These are phyloP conservation scores for Dasysyrphus albostriatus DNA, from an alignment of 2,888 invertebrate species.

Conservation along the genomic window DNA sequence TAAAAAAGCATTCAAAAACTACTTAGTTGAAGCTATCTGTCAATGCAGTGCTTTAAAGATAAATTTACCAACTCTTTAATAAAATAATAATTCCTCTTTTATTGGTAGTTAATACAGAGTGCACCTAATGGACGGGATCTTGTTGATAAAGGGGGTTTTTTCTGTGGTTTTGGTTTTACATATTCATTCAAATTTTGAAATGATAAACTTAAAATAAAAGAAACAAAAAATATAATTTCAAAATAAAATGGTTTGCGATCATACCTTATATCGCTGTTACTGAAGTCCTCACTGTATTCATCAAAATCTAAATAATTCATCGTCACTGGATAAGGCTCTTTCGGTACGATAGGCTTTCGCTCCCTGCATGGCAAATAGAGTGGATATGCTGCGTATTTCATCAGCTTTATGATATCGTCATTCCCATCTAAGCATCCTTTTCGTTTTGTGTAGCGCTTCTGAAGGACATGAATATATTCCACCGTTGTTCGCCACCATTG, in stretches of 20 bases:
- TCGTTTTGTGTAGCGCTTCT: constrained; percentile 26
- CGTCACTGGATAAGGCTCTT: constrained; percentile 59
- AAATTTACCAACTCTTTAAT: not conserved
- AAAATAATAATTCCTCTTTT: not conserved
- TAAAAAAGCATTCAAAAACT: not conserved
- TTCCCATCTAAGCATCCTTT: not conserved
- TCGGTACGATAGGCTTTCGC: constrained; percentile 7
- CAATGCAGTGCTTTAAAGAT: not conserved
- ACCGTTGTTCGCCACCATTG: constrained; percentile 77
- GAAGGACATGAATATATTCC: constrained; percentile 66
- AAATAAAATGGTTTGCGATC: not conserved
- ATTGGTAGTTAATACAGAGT: not conserved
- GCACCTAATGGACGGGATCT: constrained; percentile 34
- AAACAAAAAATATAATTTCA: not conserved
- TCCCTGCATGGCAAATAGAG: constrained; percentile 54
- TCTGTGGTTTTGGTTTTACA: constrained; percentile 5
- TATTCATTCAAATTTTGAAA: constrained; percentile 11
- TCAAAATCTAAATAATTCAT: constrained; percentile 59
- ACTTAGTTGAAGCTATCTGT: not conserved
- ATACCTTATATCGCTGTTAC: constrained; percentile 21
- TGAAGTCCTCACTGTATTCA: not conserved
- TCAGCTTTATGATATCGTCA: constrained; percentile 37
- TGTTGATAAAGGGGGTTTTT: not conserved
- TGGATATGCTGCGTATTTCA: constrained; percentile 49
- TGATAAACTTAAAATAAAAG: constrained; percentile 15